These are phyloP conservation scores for Tetheella fluctuosa DNA, from an alignment of 2,888 invertebrate species.

Conservation along the genomic window DNA sequence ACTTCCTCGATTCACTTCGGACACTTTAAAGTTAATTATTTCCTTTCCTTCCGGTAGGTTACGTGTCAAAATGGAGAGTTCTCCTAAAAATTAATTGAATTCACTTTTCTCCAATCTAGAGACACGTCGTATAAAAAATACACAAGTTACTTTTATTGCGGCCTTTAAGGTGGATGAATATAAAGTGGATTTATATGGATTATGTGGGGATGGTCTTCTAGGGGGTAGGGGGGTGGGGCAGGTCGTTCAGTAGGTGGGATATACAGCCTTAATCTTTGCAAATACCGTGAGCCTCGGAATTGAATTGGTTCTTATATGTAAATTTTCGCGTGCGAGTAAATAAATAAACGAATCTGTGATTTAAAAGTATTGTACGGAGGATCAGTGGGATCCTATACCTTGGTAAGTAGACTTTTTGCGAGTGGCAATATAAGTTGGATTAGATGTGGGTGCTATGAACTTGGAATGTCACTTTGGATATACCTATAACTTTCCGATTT, in stretches of 20 bases:
- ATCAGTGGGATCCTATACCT: constrained; percentile 58
- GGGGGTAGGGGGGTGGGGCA: constrained; percentile 35
- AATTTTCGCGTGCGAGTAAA: constrained; percentile 80
- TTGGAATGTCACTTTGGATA: background rate
- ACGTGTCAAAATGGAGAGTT: background rate
- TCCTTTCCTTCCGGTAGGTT: background rate
- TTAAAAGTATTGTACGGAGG: constrained; percentile 65
- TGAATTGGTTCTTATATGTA: constrained; percentile 81
- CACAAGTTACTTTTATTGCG: constrained; percentile 76
- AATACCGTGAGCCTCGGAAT: constrained; percentile 76
- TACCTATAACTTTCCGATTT: background rate
- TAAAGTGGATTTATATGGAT: constrained; percentile 82
- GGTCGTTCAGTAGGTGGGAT: constrained; percentile 45
- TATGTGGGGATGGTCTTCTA: constrained; percentile 69
- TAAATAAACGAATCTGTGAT: constrained; percentile 75
- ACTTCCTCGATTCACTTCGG: too few species aligned
- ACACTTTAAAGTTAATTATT: background rate
- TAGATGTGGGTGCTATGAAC: constrained; percentile 5
- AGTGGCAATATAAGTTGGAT: background rate
- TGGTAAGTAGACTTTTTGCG: constrained; percentile 21
- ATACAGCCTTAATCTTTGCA: constrained; percentile 75
- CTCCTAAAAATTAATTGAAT: constrained; percentile 9
- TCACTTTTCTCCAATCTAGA: constrained; percentile 13
- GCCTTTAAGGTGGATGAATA: constrained; percentile 83
- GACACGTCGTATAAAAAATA: constrained; percentile 56